Percentiles rank a stretch among this genome's conserved stretches.
Evolutionary conservation across 2,888 invertebrate genomes (phyloP).

Genomic region (Uloborus plumipes): DNA sequence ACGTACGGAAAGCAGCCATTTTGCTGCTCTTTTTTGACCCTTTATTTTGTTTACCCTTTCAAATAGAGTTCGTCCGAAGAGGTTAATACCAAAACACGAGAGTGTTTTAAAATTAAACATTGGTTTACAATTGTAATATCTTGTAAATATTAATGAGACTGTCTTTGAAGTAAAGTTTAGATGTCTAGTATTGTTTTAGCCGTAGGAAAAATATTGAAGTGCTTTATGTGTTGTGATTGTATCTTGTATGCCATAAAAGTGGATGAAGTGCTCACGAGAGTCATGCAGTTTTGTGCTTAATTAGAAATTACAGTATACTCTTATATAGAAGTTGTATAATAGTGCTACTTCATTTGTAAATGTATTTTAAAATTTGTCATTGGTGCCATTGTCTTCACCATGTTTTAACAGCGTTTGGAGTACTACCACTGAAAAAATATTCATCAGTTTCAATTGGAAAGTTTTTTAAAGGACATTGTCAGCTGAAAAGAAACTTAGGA

Average conservation of each 20-base stretch:
- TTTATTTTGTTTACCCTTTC: no score
- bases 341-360: conserved; percentile 57
- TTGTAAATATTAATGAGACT: no score
- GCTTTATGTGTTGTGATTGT: conserved; percentile 22
- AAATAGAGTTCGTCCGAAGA: no score
- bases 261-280: conserved; percentile 57
- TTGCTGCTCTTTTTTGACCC: no score
- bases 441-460: no score
- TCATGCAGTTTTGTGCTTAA: conserved; percentile 55
- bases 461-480: no score
- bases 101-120: no score
- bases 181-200: background rate
- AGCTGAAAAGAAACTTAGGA: no score
- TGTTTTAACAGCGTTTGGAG: conserved; percentile 38
- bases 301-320: conserved; percentile 58
- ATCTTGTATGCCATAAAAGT: conserved; percentile 59
- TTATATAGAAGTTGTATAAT: conserved; percentile 49
- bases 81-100: no score
- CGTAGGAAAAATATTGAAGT: conserved; percentile 13
- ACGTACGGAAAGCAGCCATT: no score
- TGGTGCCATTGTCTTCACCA: conserved; percentile 48
- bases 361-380: conserved; percentile 37
- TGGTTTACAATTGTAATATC: no score
- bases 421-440: conserved; percentile 34
- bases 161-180: no score